Evolutionary conservation across 1,140 invertebrate species (phyloP).

Genomic region (Nomia melanderi): DNA sequence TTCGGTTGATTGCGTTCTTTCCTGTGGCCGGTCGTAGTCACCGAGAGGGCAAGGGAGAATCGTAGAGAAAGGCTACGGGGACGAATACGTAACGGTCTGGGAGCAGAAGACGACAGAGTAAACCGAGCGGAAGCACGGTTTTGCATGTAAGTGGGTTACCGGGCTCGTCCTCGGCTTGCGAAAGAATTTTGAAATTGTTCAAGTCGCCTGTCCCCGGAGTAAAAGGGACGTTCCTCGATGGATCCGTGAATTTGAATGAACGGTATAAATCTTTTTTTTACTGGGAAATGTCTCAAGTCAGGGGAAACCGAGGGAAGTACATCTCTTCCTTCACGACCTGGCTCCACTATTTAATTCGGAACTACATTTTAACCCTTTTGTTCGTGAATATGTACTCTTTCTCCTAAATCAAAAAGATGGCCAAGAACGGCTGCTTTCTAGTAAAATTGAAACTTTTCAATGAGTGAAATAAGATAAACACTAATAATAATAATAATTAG

Average conservation of each 20-base stretch:
- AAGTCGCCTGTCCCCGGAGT: neutral
- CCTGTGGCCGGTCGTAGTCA: neutral
- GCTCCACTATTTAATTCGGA: neutral
- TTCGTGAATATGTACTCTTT: too few relatives aligned
- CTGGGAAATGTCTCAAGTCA: neutral
- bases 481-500: too few relatives aligned
- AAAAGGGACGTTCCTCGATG: neutral
- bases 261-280: neutral
- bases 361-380: too few relatives aligned
- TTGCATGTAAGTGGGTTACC: slow-evolving; percentile 51
- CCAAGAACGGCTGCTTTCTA: too few relatives aligned
- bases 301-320: neutral
- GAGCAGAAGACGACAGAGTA: slow-evolving; percentile 23
- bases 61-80: neutral
- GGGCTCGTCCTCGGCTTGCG: slow-evolving; percentile 16
- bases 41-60: neutral
- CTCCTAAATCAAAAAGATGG: too few relatives aligned
- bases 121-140: slow-evolving; percentile 50
- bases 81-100: slow-evolving; percentile 13
- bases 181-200: slow-evolving; percentile 52
- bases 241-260: neutral
- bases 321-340: neutral
- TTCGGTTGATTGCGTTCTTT: slow-evolving; percentile 23
- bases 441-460: too few relatives aligned
- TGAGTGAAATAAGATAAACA: too few relatives aligned